phyloP scores from a whole-genome alignment of 2,113 vertebrate genomes.

The Dicerorhinus sumatrensis region DNA sequence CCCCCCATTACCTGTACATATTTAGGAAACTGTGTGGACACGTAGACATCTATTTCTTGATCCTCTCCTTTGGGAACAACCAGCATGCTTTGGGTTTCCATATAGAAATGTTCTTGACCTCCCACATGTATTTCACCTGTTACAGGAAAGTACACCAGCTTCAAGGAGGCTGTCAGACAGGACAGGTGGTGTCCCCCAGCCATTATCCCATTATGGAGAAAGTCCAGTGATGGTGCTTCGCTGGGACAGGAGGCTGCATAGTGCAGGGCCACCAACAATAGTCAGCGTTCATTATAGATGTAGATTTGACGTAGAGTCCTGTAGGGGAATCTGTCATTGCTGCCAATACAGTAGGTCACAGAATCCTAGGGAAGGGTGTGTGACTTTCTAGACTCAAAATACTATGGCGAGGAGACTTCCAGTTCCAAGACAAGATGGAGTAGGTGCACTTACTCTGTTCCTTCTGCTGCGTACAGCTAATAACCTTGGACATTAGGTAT shows the following conservation, averaged over 20 bases:
- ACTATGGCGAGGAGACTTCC: not conserved
- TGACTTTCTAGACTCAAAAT: not conserved
- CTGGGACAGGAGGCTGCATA: not conserved
- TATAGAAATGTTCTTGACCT: conserved; percentile 90
- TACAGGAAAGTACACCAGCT: not conserved
- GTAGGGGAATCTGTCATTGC: not conserved
- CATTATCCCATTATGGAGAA: not conserved
- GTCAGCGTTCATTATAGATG: not conserved
- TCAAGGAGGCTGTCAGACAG: not conserved
- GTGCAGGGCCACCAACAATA: not conserved
- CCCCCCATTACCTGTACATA: conserved; percentile 83
- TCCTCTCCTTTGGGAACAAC: conserved; percentile 87
- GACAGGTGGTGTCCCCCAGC: not conserved
- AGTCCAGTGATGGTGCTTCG: not conserved
- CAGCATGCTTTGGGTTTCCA: conserved; percentile 89
- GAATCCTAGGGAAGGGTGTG: not conserved
- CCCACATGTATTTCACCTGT: conserved; percentile 86
- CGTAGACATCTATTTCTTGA: conserved; percentile 88
- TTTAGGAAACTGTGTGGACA: conserved; percentile 86
- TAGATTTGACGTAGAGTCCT: not conserved
- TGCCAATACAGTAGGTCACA: not conserved
- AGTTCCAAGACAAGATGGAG: not conserved
- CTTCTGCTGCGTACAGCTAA: not conserved
- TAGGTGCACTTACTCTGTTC: not conserved
- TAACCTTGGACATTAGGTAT: not conserved